Percentiles rank a stretch among this genome's conserved stretches.
phyloP scores from a whole-genome alignment of 2,888 invertebrate genomes.

The Horisme vitalbata region DNA sequence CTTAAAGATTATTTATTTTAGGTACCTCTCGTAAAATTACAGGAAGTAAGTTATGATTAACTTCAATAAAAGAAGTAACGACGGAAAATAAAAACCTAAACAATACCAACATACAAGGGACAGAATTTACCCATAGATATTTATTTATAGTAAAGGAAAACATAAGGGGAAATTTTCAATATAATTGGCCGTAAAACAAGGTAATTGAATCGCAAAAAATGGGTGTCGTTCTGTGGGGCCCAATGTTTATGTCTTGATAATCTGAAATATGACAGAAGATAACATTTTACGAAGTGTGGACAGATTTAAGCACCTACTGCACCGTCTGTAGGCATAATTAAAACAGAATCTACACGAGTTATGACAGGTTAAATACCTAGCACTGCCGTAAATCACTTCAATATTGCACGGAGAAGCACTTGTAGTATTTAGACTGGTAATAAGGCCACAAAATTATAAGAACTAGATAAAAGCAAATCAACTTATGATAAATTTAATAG shows the following conservation, averaged over 20 bases:
- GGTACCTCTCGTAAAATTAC: too few species aligned
- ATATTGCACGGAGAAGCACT: background rate
- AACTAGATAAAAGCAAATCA: too few species aligned
- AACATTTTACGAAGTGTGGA: conserved; percentile 19
- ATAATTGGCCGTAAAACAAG: conserved; percentile 38
- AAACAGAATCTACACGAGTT: background rate
- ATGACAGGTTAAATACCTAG: conserved; percentile 3
- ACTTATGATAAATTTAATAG: too few species aligned
- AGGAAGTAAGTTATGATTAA: too few species aligned
- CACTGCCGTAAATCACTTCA: conserved; percentile 4
- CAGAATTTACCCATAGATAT: conserved; percentile 29
- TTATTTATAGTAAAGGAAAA: conserved; percentile 32
- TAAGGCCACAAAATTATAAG: too few species aligned
- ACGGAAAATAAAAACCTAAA: conserved; percentile 29
- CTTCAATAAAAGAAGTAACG: conserved; percentile 12
- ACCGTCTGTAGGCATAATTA: conserved; percentile 8
- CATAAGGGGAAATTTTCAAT: conserved; percentile 28
- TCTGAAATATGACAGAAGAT: conserved; percentile 15
- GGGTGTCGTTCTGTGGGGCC: conserved; percentile 7
- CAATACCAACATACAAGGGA: conserved; percentile 31
- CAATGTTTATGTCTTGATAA: conserved; percentile 11
- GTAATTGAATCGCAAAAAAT: conserved; percentile 19
- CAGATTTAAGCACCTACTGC: conserved; percentile 9
- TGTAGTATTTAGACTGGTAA: too few species aligned
- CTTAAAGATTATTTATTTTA: too few species aligned